These are phyloP conservation scores for Halyomorpha halys DNA, from an alignment of 1,140 invertebrate genomes.

Conservation along the genomic window DNA sequence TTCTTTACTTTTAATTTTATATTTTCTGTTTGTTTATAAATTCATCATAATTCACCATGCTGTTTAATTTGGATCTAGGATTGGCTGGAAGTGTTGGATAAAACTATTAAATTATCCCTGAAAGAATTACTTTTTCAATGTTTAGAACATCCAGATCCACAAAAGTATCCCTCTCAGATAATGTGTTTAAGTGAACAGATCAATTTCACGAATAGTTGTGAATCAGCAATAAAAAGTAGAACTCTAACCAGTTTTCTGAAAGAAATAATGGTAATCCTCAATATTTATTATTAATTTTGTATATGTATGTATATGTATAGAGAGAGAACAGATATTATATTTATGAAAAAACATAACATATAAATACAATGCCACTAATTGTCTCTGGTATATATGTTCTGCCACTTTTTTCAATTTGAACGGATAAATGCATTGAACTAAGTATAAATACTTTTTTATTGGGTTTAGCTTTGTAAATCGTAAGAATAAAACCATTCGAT, in stretches of 20 bases:
- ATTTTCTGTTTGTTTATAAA: not conserved
- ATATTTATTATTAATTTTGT: not conserved
- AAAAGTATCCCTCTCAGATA: slow-evolving; percentile 77
- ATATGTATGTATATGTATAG: too few relatives aligned
- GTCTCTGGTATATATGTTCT: too few relatives aligned
- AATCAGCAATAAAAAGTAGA: slow-evolving; percentile 62
- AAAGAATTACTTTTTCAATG: slow-evolving; percentile 56
- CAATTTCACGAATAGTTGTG: slow-evolving; percentile 69
- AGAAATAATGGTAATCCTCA: slow-evolving; percentile 28
- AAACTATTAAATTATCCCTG: slow-evolving; percentile 73
- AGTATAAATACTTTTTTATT: too few relatives aligned
- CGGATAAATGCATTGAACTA: too few relatives aligned
- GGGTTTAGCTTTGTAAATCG: too few relatives aligned
- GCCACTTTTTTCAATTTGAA: too few relatives aligned
- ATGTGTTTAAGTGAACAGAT: slow-evolving; percentile 59
- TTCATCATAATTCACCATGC: not conserved
- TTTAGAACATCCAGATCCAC: slow-evolving; percentile 57
- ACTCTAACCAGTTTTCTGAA: slow-evolving; percentile 41
- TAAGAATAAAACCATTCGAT: too few relatives aligned
- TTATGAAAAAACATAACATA: too few relatives aligned
- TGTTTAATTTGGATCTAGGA: slow-evolving; percentile 41
- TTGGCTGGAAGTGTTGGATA: slow-evolving; percentile 71
- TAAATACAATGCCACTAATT: too few relatives aligned
- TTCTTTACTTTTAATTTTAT: not conserved
- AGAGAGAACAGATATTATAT: too few relatives aligned